Evolutionary conservation across 2,113 vertebrate species (phyloP).

Genomic region (Colistium nudipinnis): DNA sequence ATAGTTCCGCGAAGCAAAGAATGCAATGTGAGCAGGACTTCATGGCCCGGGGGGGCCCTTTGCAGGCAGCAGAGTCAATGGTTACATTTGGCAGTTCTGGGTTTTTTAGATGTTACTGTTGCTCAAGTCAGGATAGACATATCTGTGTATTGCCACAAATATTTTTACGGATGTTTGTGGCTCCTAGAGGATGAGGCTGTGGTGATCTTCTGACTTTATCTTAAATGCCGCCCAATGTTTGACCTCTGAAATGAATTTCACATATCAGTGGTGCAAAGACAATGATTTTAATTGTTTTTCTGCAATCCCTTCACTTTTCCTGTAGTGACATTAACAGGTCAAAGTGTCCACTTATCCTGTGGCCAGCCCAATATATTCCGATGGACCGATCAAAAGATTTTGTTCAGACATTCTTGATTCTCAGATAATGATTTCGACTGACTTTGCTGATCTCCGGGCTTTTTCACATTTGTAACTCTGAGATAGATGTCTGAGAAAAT

Average conservation of each 20-base stretch:
- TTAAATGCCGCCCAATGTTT: background rate
- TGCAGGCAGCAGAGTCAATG: slow-evolving; percentile 33
- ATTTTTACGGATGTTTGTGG: background rate
- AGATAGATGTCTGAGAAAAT: background rate
- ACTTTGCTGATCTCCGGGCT: background rate
- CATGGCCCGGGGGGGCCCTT: slow-evolving; percentile 37
- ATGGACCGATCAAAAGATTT: background rate
- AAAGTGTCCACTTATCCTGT: background rate
- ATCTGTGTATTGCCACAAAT: background rate
- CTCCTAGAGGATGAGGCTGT: background rate
- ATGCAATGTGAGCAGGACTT: slow-evolving; percentile 23
- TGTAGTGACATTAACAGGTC: background rate
- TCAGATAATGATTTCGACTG: background rate
- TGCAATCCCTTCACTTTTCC: background rate
- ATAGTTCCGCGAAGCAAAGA: slow-evolving; percentile 29
- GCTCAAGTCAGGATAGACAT: background rate
- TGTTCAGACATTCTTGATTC: background rate
- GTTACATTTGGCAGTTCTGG: slow-evolving; percentile 26
- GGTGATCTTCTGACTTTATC: background rate
- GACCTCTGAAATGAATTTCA: background rate
- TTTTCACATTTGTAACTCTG: background rate
- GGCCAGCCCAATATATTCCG: background rate
- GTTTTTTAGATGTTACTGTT: background rate
- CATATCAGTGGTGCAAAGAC: background rate
- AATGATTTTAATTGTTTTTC: no score